phyloP scores from a whole-genome alignment of 2,113 vertebrate species.

The Naja naja region DNA sequence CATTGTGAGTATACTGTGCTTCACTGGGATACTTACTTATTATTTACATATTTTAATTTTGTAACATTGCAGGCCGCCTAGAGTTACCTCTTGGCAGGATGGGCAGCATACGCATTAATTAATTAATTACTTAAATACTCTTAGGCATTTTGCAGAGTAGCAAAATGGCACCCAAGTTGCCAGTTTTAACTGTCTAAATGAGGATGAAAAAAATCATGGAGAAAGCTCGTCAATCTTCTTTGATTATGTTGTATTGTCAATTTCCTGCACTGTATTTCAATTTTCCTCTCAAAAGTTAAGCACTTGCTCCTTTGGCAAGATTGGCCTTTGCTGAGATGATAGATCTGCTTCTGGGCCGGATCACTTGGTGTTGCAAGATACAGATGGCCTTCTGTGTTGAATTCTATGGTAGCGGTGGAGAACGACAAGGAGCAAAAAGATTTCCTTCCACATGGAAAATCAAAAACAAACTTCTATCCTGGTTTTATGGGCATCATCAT shows the following conservation, averaged over 20 bases:
- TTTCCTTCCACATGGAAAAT: background rate
- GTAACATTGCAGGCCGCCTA: background rate
- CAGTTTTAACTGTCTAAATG: background rate
- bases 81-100: background rate
- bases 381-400: background rate
- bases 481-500: background rate
- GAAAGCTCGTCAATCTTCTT: background rate
- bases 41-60: background rate
- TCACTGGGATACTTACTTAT: background rate
- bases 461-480: background rate
- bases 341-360: background rate
- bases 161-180: background rate
- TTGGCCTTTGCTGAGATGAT: background rate
- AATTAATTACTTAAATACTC: background rate
- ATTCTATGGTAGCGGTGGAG: background rate
- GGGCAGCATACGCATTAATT: background rate
- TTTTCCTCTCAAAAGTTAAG: background rate
- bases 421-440: background rate
- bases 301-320: background rate
- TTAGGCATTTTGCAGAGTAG: background rate
- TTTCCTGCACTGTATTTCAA: background rate
- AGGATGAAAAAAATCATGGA: background rate
- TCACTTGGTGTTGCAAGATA: background rate
- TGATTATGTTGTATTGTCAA: background rate
- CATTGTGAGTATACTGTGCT: slow-evolving; percentile 1